Base-by-base conservation (phyloP, 1,140 invertebrate genomes). In the Brevipalpus yothersi region DNA sequence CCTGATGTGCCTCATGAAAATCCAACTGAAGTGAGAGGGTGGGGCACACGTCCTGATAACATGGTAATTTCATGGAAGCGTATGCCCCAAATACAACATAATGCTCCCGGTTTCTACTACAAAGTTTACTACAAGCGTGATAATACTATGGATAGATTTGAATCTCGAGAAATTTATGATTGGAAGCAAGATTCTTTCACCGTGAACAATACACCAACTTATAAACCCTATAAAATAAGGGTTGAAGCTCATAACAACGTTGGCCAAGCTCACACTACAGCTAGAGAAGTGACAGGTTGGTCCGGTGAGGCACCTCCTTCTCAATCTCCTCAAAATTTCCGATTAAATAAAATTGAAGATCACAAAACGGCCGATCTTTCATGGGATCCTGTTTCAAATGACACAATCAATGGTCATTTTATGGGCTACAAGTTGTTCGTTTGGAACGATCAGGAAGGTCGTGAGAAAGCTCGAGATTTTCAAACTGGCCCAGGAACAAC, bases 61-160 rank as follows among this genome's bases (percentile, higher is more conserved):
- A 75, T 99, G 53, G 81, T 94, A 23, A 93, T 99, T 66, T 79
- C 80, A 7, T 99, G 93, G 92, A 91, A 87, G 43, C 80, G 82
- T 58, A 94, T 98, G 90, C 83, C 89, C 0, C 80, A 89, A 72
- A 88, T 95, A 66, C 88, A 96, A 64, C 93, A 97, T 70, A 93
- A 96, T 75, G 93, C 82, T 0, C 86, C 86, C 0, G 81, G 81
- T 54, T 94, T 99, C 72, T 80, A 82, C 66, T 98, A 98, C 70
- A 77, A 82, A 62, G 81, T 98, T 7, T 84, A 79, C 61, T 94
- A 86, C 76, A 82, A 82, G 66, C 76, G 82, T 58, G 81, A 69
- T n/a, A 70, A 91, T 68, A 81, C 84, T 61, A 76, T 79, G 0
- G 82, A 82, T 10, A 75, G 63, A 19, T 93, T 84, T 80, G 73